Evolutionary conservation across 2,888 invertebrate genomes (phyloP), one percentile per base, ranked within the genome.

Genomic region (Agonopterix subpropinquella): DNA sequence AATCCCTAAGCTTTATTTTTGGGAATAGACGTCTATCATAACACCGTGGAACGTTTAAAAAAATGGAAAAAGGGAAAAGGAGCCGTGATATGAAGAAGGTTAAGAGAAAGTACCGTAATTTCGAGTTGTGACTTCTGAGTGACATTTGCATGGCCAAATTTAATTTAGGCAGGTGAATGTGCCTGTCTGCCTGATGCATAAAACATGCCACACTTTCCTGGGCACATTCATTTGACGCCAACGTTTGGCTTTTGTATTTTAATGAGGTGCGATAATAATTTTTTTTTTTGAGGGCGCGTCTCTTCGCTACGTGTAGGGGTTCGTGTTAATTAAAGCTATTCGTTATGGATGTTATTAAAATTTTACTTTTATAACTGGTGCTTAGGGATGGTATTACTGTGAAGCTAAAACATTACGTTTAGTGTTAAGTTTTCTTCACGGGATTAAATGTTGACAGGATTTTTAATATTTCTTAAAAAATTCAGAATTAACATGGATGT

Each of bases 121-220:
- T 57, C 67, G 50, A 57, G 52, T 54, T 52, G 64, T 65, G 70
- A 70, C 76, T 72, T 65, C 57, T 73, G 75, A 77, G 70, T 77
- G 77, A 77, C 79, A 78, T 71, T 66, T 72, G 65, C 73, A 70
- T 70, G 67, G 63, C 66, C 65, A 70, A 77, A 77, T 79, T 80
- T 80, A 80, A 80, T 80, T 80, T 75, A 73, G 79, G 69, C 75
- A 79, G 77, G 77, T 78, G 73, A 67, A 44, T 28, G 49, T 58
- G 55, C 48, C 67, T 70, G 70, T 28, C 47, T 58, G 54, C 48
- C 67, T 70, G 70, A 67, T 79, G 80, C 78, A 80, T 80, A 77
- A 80, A 73, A 80, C 79, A 80, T 79, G 61, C 49, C 70, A 55
- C 61, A 70, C 66, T 73, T 70, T 67, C 67, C 64, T 59, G 54